Evolutionary conservation across 2,888 invertebrate genomes (phyloP), one percentile per base, ranked within the genome.

Genomic region (Atrina japonica): DNA sequence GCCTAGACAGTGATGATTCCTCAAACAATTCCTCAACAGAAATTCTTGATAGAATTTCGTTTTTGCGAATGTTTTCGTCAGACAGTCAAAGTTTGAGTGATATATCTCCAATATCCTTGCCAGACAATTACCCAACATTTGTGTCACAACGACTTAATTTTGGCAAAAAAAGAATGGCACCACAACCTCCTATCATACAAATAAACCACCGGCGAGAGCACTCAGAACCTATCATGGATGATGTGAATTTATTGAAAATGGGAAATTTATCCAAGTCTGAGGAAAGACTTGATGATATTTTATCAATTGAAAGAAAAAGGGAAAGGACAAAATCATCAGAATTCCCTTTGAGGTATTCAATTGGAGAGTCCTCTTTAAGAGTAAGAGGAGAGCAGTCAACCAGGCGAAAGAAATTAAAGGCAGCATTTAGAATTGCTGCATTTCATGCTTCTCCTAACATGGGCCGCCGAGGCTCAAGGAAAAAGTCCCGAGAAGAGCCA

Each of bases 391-490:
- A 35, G 35, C 35, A 35, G 35, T 35, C 35, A 7, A 7, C 49
- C 16, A 53, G 56, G 18, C 29, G 58, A 25, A 52, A 63, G 14
- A 49, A 63, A 40, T 35, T 72, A 18, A 72, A 67, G 30, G 66
- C 71, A 27, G 67, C 63, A 5, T 61, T 80, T 55, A 73, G 69
- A 47, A 66, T 73, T 52, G 75, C 61, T n/a, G 35, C 70, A 6
- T 66, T 79, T 27, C 66, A 70, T 59, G 74, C 68, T 45, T 58
- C 77, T 16, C 75, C 79, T 14, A 72, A 60, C 25, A 67, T 68
- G 45, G 58, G 72, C 18, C 61, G 77, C 45, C 73, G 72, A 47
- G 58, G 64, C 6, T 52, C 53, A 3, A 66, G 40, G 6, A 77
- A 74, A 61, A 67, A 65, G 27, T 40, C 30, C 0, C 64, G 52